phyloP scores from a whole-genome alignment of 2,797 vertebrate species.

The Squalus acanthias region DNA sequence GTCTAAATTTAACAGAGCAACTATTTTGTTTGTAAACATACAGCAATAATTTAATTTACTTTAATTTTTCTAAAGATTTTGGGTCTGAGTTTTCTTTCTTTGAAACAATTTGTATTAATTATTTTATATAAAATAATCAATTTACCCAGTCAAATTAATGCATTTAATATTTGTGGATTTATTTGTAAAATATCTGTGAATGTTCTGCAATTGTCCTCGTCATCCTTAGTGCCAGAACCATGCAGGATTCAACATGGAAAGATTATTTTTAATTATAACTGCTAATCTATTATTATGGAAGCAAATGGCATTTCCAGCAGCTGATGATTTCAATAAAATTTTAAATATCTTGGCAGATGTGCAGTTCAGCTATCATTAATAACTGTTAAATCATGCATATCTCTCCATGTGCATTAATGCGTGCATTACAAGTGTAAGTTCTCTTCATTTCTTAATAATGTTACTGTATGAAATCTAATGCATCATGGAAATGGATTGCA shows the following conservation, averaged over 20 bases:
- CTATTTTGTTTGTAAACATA: neutral
- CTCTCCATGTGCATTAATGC: neutral
- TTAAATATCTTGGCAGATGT: constrained; percentile 17
- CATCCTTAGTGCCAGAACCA: neutral
- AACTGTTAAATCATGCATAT: constrained; percentile 5
- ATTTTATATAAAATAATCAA: neutral
- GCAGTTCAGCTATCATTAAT: constrained; percentile 15
- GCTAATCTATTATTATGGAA: neutral
- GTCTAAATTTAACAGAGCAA: neutral
- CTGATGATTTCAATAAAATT: constrained; percentile 25
- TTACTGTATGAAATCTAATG: neutral
- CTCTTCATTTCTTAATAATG: neutral
- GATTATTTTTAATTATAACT: constrained; percentile 13
- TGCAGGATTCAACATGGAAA: neutral
- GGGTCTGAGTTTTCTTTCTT: neutral
- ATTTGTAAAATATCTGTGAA: neutral
- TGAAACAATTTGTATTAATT: neutral
- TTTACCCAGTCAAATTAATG: neutral
- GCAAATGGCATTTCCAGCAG: neutral
- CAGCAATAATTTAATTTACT: neutral
- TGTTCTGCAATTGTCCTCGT: neutral
- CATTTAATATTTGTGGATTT: neutral
- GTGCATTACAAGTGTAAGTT: neutral
- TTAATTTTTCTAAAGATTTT: neutral
- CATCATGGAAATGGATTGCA: neutral